phyloP scores from a whole-genome alignment of 1,140 invertebrate genomes.

The Plodia interpunctella region DNA sequence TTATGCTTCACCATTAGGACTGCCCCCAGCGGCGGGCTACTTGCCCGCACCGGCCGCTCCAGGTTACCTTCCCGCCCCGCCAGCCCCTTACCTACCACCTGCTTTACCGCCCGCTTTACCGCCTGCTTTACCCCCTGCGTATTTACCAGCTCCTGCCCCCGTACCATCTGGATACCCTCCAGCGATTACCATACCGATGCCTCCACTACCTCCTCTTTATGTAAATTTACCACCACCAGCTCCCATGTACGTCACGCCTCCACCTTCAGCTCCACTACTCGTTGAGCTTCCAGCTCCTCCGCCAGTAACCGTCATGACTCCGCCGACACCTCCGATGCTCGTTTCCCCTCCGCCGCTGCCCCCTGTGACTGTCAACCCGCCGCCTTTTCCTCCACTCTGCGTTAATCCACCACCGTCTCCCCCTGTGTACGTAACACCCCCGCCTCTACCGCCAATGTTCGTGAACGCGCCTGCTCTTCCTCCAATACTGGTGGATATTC shows the following conservation, averaged over 20 bases:
- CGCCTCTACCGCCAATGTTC: slow-evolving; percentile 42
- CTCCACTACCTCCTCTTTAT: slow-evolving; percentile 38
- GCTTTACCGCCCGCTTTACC: too few species aligned
- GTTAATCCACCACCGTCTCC: slow-evolving; percentile 50
- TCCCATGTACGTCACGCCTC: slow-evolving; percentile 39
- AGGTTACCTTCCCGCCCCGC: slow-evolving; percentile 28
- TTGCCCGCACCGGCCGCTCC: slow-evolving; percentile 31
- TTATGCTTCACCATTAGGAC: slow-evolving; percentile 24
- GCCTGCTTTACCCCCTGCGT: background rate
- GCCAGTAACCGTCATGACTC: slow-evolving; percentile 45
- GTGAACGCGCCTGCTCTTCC: slow-evolving; percentile 47
- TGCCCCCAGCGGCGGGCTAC: slow-evolving; percentile 25
- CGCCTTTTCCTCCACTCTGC: slow-evolving; percentile 45
- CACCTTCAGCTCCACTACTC: slow-evolving; percentile 41
- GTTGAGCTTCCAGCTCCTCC: slow-evolving; percentile 45
- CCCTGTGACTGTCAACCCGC: slow-evolving; percentile 40
- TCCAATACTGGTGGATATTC: slow-evolving; percentile 45
- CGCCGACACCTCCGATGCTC: slow-evolving; percentile 42
- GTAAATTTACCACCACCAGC: slow-evolving; percentile 30
- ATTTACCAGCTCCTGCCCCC: slow-evolving; percentile 24
- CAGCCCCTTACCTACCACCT: slow-evolving; percentile 20
- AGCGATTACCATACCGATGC: slow-evolving; percentile 19
- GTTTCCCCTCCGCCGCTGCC: slow-evolving; percentile 44
- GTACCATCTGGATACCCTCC: slow-evolving; percentile 24
- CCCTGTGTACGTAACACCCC: slow-evolving; percentile 50